Evolutionary conservation across 1,140 invertebrate species (phyloP), one percentile per base, ranked within the genome.

Genomic region (Drosophila ambigua): DNA sequence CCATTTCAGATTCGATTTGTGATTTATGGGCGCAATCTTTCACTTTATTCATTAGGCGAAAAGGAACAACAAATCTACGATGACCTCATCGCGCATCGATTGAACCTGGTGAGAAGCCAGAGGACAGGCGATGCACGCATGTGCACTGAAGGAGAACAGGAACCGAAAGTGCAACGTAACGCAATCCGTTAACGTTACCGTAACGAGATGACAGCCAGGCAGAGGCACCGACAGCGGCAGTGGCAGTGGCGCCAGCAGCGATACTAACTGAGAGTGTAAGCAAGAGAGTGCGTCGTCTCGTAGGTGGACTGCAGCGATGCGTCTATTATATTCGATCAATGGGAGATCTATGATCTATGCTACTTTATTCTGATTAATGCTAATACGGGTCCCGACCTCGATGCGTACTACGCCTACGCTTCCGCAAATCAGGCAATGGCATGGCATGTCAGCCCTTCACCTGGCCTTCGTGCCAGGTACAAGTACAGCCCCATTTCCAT

Each of bases 91-190:
- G 45, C 52, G 39, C 53, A 67, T 80, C 46, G 31, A 87, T 82
- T 82, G 78, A 87, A 82, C 75, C 73, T 79, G 72, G 54, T 39
- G 61, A 61, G 67, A 57, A 49, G 55, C n/a, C 39, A 55, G 57
- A 69, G 62, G 74, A 72, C 69, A 64, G 54, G 46, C 61, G 28
- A 20, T 44, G 48, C 63, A 78, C 63, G 63, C 60, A 77, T 61
- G 54, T 72, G 49, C 44, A 75, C 49, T 76, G 78, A 87, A 88
- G 78, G 82, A 87, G 72, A 87, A 82, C 82, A 88, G 82, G 83
- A 87, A 87, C 82, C 72, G 50, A 57, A 63, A 66, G 41, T 60
- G 63, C 49, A 71, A 64, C 50, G 63, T 53, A 61, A 75, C 51
- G 2, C 35, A 11, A 39, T 31, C 8, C 31, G 31, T 31, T 31